Evolutionary conservation across 2,113 vertebrate species (phyloP), one percentile per base, ranked within the genome.

Genomic region (Lagopus leucura): DNA sequence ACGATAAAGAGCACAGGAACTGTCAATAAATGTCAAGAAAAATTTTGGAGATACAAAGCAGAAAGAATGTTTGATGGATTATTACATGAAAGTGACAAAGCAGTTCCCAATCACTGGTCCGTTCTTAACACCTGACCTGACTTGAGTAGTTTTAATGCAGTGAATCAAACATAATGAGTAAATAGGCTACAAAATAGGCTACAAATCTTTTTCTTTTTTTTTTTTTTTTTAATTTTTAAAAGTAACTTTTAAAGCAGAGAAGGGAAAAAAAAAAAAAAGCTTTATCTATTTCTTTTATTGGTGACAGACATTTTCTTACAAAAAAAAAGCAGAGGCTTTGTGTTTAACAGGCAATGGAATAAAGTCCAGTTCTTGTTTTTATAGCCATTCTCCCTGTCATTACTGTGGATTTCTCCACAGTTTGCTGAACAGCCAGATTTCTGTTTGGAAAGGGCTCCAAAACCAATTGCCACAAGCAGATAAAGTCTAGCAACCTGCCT

Each of bases 211-310:
- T 36, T 36, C 7, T 36, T 36, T 36, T 52, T 12, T 27, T 55
- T 64, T 54, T 27, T 52, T 52, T 27, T 50, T 50, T 22, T 13
- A 48, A 50, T 28, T 16, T 54, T 54, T 54, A 54, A 16, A 54
- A 54, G 8, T 54, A 54, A 28, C 15, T 28, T 28, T 54, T 54
- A 54, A 54, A 54, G 50, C 13, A 52, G 4, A 57, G 1, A 3
- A 4, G 4, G 1, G 11, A 54, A 25, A 1, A 13, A 13, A 54
- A 25, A 1, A 13, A 3, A 4, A 9, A 52, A 66, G 18, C 8
- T 40, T 8, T 52, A 64, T 9, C 34, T 84, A 2, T 60, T 93
- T 17, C 13, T 18, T 52, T 58, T 6, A 18, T 21, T 45, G 7
- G 5, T 85, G 32, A 34, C 17, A 52, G 20, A 28, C 54, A 30